Percentiles rank a stretch among this genome's conserved stretches.
phyloP scores from a whole-genome alignment of 2,888 invertebrate species.

The Parthenolecanium corni region DNA sequence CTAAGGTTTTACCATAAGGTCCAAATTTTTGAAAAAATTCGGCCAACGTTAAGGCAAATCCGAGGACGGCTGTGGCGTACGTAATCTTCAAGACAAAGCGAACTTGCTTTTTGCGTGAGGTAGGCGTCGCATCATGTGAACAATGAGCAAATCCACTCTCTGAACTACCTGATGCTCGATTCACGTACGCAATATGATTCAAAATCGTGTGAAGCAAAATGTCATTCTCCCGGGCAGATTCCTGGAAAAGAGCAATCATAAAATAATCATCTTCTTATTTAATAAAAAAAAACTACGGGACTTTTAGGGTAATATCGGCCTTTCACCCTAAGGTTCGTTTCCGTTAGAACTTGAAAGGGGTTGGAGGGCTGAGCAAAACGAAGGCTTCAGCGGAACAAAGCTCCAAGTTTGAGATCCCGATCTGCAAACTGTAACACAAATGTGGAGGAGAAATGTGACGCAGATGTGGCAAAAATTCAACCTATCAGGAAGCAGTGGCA shows the following conservation, averaged over 20 bases:
- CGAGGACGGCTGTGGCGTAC: constrained; percentile 44
- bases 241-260: neutral
- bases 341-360: no score
- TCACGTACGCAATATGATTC: constrained; percentile 46
- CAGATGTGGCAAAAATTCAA: no score
- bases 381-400: no score
- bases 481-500: no score
- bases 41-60: constrained; percentile 43
- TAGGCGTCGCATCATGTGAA: constrained; percentile 30
- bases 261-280: no score
- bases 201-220: constrained; percentile 44
- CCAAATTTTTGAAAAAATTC: constrained; percentile 44
- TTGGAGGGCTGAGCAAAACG: no score
- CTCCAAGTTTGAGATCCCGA: no score
- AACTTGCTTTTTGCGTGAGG: constrained; percentile 40
- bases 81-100: constrained; percentile 44
- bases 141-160: constrained; percentile 30
- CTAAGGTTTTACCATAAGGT: constrained; percentile 42
- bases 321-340: no score
- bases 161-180: constrained; percentile 35
- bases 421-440: no score
- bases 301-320: no score
- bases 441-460: no score
- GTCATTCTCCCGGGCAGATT: constrained; percentile 7
- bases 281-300: no score